These are phyloP conservation scores for Maniola hyperantus DNA, from an alignment of 2,888 invertebrate species.

Conservation along the genomic window DNA sequence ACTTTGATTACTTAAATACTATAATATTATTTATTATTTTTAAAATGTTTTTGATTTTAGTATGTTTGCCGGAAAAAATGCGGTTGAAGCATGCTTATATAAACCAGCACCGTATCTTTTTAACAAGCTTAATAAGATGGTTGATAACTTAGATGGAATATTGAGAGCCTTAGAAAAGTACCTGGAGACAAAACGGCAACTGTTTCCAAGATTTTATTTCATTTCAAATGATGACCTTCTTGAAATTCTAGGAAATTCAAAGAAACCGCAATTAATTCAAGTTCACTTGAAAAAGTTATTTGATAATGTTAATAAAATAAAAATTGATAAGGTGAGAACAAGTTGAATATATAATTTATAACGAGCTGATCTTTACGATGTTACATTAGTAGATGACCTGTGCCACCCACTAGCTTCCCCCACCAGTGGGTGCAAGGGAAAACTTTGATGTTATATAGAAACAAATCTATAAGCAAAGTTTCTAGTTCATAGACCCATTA, in stretches of 20 bases:
- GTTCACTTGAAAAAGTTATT: slow-evolving; percentile 94
- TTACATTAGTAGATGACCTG: too few species aligned
- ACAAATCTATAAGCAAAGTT: too few species aligned
- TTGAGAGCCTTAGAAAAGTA: slow-evolving; percentile 93
- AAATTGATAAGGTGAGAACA: slow-evolving; percentile 84
- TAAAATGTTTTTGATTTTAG: slow-evolving; percentile 45
- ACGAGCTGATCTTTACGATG: too few species aligned
- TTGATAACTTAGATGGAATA: slow-evolving; percentile 89
- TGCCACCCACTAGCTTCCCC: too few species aligned
- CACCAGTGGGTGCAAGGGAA: too few species aligned
- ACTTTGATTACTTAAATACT: too few species aligned
- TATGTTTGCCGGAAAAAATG: slow-evolving; percentile 81
- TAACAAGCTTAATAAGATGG: slow-evolving; percentile 87
- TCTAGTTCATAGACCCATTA: too few species aligned
- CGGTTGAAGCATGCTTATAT: slow-evolving; percentile 84
- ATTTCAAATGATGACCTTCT: slow-evolving; percentile 86
- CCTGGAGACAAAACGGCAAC: slow-evolving; percentile 93
- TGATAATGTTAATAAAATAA: slow-evolving; percentile 90
- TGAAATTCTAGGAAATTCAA: slow-evolving; percentile 93
- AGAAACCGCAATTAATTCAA: slow-evolving; percentile 91
- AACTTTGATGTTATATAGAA: too few species aligned
- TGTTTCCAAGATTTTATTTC: slow-evolving; percentile 90
- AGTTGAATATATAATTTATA: not conserved
- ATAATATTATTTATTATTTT: not conserved
- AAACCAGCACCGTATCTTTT: slow-evolving; percentile 84